Evolutionary conservation across 2,888 invertebrate genomes (phyloP).

Genomic region (Nowickia ferox): DNA sequence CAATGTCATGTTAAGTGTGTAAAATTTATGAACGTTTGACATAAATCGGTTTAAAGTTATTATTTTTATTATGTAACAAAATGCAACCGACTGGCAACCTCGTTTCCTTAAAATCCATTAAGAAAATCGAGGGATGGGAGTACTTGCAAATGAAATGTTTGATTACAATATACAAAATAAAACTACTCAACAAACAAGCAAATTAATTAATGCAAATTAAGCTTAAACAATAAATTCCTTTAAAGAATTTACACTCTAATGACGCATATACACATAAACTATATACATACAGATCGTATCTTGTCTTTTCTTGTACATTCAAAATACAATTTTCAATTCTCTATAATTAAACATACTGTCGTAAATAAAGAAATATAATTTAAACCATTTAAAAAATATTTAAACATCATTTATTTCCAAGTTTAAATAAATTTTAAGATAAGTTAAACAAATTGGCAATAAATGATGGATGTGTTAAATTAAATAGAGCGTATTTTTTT

Average conservation of each 20-base stretch:
- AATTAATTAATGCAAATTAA: conserved; percentile 62
- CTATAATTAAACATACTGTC: conserved; percentile 13
- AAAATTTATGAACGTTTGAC: no score
- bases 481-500: neutral
- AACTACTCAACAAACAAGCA: conserved; percentile 24
- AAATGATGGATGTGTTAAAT: neutral
- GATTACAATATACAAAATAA: conserved; percentile 24
- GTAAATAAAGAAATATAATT: conserved; percentile 2
- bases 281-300: neutral
- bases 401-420: neutral
- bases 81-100: neutral
- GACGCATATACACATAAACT: neutral
- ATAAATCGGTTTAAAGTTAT: no score
- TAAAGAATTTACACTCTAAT: conserved; percentile 41
- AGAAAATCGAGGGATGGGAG: neutral
- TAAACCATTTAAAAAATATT: neutral
- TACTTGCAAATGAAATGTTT: conserved; percentile 36
- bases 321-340: conserved; percentile 16
- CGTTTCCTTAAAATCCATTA: no score
- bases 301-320: neutral
- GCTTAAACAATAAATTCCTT: conserved; percentile 54
- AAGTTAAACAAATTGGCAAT: neutral
- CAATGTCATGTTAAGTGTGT: no score
- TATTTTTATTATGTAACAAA: neutral
- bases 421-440: neutral